phyloP scores from a whole-genome alignment of 1,140 invertebrate species.

The Macrobrachium nipponense region DNA sequence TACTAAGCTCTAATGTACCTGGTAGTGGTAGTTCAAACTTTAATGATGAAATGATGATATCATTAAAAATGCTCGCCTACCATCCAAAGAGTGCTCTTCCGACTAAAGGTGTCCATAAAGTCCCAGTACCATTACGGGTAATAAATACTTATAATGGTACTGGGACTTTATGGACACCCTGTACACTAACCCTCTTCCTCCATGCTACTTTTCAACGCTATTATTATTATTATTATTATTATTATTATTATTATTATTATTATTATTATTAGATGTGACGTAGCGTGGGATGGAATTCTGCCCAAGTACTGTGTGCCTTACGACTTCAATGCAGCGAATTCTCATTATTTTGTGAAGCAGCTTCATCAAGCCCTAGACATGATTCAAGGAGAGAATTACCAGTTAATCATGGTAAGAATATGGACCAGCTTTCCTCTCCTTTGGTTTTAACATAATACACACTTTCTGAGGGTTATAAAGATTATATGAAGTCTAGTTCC shows the following conservation, averaged over 20 bases:
- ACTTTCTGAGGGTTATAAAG: neutral
- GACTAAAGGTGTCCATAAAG: no score
- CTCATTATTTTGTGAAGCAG: neutral
- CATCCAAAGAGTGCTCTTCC: no score
- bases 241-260: neutral
- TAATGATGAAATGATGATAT: no score
- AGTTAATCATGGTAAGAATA: neutral
- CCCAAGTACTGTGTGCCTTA: slow-evolving; percentile 5
- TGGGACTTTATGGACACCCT: no score
- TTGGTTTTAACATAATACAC: neutral
- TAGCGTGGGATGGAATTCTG: neutral
- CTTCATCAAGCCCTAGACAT: neutral
- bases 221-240: neutral
- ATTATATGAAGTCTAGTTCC: no score
- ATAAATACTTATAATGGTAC: no score
- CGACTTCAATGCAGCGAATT: neutral
- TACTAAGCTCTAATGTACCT: no score
- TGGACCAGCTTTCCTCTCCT: neutral
- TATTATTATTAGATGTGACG: slow-evolving; percentile 13
- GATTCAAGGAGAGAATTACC: neutral
- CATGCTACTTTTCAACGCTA: no score
- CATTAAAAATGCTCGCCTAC: no score
- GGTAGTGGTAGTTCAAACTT: no score
- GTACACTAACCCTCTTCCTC: no score
- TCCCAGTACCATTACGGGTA: no score